Percentiles rank a stretch among this genome's conserved stretches.
phyloP scores from a whole-genome alignment of 2,888 invertebrate genomes.

The Thymelicus sylvestris region DNA sequence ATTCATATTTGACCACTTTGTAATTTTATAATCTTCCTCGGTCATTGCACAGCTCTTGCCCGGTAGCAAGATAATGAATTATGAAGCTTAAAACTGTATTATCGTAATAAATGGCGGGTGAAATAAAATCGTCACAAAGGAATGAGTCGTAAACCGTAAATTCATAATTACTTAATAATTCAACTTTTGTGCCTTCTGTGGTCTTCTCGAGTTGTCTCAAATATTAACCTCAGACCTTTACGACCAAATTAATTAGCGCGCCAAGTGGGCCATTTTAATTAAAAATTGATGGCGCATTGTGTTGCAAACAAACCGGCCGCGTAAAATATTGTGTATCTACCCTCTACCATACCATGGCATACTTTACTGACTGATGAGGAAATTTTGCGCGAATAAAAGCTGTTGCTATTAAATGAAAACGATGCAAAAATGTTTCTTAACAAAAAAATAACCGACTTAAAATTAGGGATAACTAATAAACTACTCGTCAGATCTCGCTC shows the following conservation, averaged over 20 bases:
- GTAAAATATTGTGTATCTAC: conserved; percentile 12
- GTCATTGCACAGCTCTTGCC: no score
- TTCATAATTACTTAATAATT: conserved; percentile 11
- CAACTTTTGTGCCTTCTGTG: conserved; percentile 13
- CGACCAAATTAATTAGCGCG: conserved; percentile 26
- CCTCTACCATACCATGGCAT: background rate
- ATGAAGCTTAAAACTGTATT: background rate
- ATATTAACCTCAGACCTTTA: conserved; percentile 23
- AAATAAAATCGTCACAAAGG: background rate
- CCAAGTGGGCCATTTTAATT: conserved; percentile 34
- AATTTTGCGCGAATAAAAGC: background rate
- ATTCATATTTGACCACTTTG: no score
- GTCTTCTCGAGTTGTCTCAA: conserved; percentile 20
- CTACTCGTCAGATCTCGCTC: no score
- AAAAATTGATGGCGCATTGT: conserved; percentile 39
- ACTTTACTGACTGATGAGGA: conserved; percentile 1
- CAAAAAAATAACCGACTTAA: no score
- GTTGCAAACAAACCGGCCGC: conserved; percentile 15
- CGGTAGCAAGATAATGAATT: no score
- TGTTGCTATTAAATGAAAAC: no score
- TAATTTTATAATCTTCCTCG: no score
- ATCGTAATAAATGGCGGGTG: background rate
- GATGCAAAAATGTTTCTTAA: no score
- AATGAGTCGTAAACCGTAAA: conserved; percentile 2
- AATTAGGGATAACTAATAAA: no score